Conservation (phyloP, 1,140 invertebrate species). For the Tetramorium simillimum region DNA sequence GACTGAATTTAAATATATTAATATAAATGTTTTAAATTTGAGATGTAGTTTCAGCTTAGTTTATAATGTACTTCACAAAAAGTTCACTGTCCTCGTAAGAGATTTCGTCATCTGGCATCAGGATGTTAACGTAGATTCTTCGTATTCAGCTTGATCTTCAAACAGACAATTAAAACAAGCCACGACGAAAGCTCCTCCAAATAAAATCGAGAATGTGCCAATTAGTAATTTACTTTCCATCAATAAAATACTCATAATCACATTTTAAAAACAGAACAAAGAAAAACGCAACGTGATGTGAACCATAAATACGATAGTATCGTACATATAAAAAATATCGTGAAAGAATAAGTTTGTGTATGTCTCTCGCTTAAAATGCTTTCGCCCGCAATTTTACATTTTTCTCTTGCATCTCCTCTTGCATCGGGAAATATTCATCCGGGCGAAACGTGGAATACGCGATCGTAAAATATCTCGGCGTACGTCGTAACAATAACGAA, state of each 20-base stretch:
- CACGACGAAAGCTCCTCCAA: not conserved
- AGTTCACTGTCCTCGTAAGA: not conserved
- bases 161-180: constrained; percentile 37
- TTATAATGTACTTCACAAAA: not conserved
- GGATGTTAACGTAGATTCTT: constrained; percentile 41
- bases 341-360: not conserved
- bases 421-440: constrained; percentile 9
- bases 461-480: constrained; percentile 14
- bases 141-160: not conserved
- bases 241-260: not conserved
- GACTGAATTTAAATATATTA: not conserved
- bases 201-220: not conserved
- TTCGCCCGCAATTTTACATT: not conserved
- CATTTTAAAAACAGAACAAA: not conserved
- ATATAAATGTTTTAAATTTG: not conserved
- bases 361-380: constrained; percentile 3
- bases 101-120: constrained; percentile 51
- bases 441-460: not conserved
- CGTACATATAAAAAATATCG: not conserved
- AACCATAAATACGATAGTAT: not conserved
- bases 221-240: not conserved
- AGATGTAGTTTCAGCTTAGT: not conserved
- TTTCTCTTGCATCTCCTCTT: not conserved
- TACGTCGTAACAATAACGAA: constrained; percentile 44
- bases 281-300: not conserved